A percentile compares a stretch with the other conserved stretches of the same genome.
Evolutionary conservation across 2,888 invertebrate species (phyloP).

Genomic region (Erebia epiphron): DNA sequence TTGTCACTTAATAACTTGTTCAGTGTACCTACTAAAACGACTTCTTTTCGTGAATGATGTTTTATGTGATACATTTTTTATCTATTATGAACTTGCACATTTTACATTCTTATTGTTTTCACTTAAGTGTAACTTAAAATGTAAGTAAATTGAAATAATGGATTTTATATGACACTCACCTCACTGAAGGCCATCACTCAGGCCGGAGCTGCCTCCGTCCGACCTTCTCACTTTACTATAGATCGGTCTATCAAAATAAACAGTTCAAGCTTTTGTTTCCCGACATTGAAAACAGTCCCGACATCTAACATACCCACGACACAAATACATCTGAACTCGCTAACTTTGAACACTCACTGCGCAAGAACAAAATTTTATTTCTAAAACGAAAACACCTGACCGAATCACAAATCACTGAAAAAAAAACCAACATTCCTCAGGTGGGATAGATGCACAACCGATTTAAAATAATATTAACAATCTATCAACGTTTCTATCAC

Average conservation of each 20-base stretch:
- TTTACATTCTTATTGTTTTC: not conserved
- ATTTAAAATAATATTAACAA: slow-evolving; percentile 50
- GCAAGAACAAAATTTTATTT: slow-evolving; percentile 81
- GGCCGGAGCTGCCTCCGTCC: slow-evolving; percentile 82
- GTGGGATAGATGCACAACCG: slow-evolving; percentile 80
- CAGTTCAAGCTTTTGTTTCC: slow-evolving; percentile 81
- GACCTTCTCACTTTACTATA: slow-evolving; percentile 77
- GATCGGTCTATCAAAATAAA: slow-evolving; percentile 80
- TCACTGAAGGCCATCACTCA: slow-evolving; percentile 91
- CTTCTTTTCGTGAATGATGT: slow-evolving; percentile 6
- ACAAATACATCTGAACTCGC: slow-evolving; percentile 80
- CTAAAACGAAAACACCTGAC: slow-evolving; percentile 83
- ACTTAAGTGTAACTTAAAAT: slow-evolving; percentile 4
- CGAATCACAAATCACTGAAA: slow-evolving; percentile 84
- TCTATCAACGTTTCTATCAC: slow-evolving; percentile 57
- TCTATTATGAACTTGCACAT: not conserved
- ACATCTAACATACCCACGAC: slow-evolving; percentile 79
- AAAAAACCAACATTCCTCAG: slow-evolving; percentile 86
- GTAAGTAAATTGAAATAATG: slow-evolving; percentile 23
- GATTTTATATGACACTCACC: slow-evolving; percentile 76
- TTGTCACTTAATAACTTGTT: slow-evolving; percentile 35
- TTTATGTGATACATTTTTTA: not conserved
- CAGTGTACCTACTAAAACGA: slow-evolving; percentile 28
- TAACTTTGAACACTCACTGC: slow-evolving; percentile 76
- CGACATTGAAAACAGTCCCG: slow-evolving; percentile 81